Evolutionary conservation across 2,113 vertebrate genomes (phyloP).

Genomic region (Hymenochirus boettgeri): DNA sequence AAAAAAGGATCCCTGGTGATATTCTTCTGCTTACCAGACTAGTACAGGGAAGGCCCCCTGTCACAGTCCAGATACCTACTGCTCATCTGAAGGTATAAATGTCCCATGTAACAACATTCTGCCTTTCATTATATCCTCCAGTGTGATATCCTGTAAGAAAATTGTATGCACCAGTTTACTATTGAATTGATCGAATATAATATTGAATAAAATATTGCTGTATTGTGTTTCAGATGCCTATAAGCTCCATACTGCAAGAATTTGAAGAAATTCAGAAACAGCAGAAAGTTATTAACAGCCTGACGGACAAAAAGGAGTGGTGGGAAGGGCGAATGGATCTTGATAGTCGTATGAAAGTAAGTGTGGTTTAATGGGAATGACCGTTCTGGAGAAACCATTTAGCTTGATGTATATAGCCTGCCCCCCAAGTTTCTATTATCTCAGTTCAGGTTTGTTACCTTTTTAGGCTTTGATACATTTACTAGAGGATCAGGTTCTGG

Average conservation of each 20-base stretch:
- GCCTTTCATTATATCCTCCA: too few species aligned
- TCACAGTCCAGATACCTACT: slow-evolving; percentile 74
- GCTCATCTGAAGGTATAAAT: slow-evolving; percentile 62
- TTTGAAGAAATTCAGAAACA: slow-evolving; percentile 74
- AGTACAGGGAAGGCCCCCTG: slow-evolving; percentile 60
- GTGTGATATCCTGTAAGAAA: too few species aligned
- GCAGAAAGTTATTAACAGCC: slow-evolving; percentile 75
- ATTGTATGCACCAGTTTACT: too few species aligned
- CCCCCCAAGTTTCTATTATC: too few species aligned
- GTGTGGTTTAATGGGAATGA: background rate
- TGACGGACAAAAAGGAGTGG: slow-evolving; percentile 77
- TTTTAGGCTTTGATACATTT: slow-evolving; percentile 67
- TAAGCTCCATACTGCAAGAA: slow-evolving; percentile 66
- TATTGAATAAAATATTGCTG: too few species aligned
- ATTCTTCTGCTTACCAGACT: slow-evolving; percentile 74
- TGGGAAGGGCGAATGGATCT: slow-evolving; percentile 75
- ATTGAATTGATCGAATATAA: too few species aligned
- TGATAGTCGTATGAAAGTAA: slow-evolving; percentile 77
- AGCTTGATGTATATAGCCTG: too few species aligned
- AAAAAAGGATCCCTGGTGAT: slow-evolving; percentile 60
- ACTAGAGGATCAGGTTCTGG: slow-evolving; percentile 67
- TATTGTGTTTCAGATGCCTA: slow-evolving; percentile 56
- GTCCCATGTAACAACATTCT: too few species aligned
- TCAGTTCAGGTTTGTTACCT: background rate
- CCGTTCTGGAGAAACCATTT: too few species aligned